Evolutionary conservation across 1,140 invertebrate species (phyloP).

Genomic region (Aporrectodea caliginosa): DNA sequence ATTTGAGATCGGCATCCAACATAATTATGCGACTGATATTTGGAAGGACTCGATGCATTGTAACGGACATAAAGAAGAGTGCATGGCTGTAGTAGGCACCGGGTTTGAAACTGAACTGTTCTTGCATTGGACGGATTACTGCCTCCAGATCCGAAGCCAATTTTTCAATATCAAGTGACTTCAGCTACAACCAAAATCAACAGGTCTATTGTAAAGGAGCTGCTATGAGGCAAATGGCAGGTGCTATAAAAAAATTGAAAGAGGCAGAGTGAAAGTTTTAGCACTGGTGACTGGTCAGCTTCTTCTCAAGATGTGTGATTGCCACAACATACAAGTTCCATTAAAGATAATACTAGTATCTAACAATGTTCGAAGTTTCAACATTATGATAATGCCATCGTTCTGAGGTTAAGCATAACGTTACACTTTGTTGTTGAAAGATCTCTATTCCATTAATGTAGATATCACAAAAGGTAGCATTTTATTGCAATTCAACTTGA

Average conservation of each 20-base stretch:
- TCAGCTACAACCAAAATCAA: conserved; percentile 56
- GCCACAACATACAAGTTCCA: neutral
- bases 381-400: too few relatives aligned
- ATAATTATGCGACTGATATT: conserved; percentile 65
- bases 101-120: conserved; percentile 71
- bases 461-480: too few relatives aligned
- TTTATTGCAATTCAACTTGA: too few relatives aligned
- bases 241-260: neutral
- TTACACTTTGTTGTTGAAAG: too few relatives aligned
- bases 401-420: too few relatives aligned
- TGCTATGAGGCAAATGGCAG: neutral
- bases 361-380: neutral
- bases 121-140: conserved; percentile 67
- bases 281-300: neutral
- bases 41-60: conserved; percentile 66
- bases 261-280: neutral
- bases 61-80: conserved; percentile 75
- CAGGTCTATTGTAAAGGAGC: neutral
- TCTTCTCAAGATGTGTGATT: neutral
- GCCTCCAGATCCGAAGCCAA: conserved; percentile 63
- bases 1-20: conserved; percentile 75
- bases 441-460: too few relatives aligned
- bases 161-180: conserved; percentile 64
- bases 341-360: neutral
- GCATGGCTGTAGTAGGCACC: conserved; percentile 78